Evolutionary conservation across 2,888 invertebrate genomes (phyloP).

Genomic region (Trachelus troglodyta): DNA sequence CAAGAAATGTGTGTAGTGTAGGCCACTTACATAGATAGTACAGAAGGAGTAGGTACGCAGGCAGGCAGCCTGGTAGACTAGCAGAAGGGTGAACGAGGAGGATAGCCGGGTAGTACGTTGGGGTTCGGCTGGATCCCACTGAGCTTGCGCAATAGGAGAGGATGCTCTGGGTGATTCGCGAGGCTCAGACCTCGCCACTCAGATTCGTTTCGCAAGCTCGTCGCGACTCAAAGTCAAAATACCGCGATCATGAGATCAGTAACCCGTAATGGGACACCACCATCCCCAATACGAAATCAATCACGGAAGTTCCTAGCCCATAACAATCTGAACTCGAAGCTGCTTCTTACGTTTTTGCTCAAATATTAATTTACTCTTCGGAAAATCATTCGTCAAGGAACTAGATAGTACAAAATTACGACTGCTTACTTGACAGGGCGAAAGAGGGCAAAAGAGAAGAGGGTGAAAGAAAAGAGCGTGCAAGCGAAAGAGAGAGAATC

Average conservation of each 20-base stretch:
- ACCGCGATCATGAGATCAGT: constrained; percentile 41
- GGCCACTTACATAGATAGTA: too few relatives aligned
- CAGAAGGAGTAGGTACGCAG: constrained; percentile 8
- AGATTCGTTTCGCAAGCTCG: constrained; percentile 39
- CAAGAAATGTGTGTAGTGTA: too few relatives aligned
- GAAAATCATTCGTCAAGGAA: not conserved
- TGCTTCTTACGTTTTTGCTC: not conserved
- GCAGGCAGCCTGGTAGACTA: constrained; percentile 9
- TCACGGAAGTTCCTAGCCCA: constrained; percentile 27
- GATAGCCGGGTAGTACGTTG: constrained; percentile 5
- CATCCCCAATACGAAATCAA: constrained; percentile 29
- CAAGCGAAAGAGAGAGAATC: not conserved
- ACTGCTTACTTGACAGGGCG: not conserved
- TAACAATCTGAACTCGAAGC: not conserved
- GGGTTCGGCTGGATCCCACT: constrained; percentile 14
- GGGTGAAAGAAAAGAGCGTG: constrained; percentile 7
- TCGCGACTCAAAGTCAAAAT: constrained; percentile 41
- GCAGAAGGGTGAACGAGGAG: constrained; percentile 10
- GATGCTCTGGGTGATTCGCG: constrained; percentile 19
- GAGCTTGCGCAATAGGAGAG: constrained; percentile 32
- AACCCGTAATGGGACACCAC: constrained; percentile 33
- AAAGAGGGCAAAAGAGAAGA: not conserved
- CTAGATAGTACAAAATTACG: constrained; percentile 1
- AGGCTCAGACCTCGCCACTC: constrained; percentile 26
- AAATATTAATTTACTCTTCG: not conserved